phyloP scores from a whole-genome alignment of 2,113 vertebrate species.

The Trachemys scripta region DNA sequence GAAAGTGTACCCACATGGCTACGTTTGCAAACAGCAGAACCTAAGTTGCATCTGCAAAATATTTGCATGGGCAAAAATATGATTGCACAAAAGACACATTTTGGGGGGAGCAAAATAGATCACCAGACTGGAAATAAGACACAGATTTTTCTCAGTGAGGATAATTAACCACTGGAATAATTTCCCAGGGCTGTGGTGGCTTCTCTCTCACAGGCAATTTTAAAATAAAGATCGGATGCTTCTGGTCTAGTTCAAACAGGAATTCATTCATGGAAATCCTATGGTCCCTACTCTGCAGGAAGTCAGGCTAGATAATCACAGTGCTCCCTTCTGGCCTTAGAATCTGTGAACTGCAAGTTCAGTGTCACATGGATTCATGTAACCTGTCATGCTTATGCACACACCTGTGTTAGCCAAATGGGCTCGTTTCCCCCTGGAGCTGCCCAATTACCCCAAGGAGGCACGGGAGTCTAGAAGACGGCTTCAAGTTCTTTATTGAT shows the following conservation, averaged over 20 bases:
- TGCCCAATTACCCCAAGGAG: no score
- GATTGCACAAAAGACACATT: not conserved
- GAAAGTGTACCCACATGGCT: not conserved
- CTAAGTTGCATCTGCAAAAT: not conserved
- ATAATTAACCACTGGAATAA: not conserved
- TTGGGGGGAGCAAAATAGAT: not conserved
- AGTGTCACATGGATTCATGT: not conserved
- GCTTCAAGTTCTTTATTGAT: no score
- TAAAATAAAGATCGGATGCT: not conserved
- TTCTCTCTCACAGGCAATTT: not conserved
- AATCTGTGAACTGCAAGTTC: not conserved
- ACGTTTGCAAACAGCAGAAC: not conserved
- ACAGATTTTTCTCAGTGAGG: not conserved
- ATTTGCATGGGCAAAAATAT: not conserved
- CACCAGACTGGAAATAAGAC: not conserved
- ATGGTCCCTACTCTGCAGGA: not conserved
- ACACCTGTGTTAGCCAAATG: no score
- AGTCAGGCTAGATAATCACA: not conserved
- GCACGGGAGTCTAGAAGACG: no score
- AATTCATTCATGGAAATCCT: not conserved
- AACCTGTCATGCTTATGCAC: not conserved
- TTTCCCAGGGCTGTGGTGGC: not conserved
- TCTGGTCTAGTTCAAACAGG: not conserved
- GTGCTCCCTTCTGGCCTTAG: not conserved
- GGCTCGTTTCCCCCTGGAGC: no score